Evolutionary conservation across 2,797 vertebrate species (phyloP), one percentile per base, ranked within the genome.

Genomic region (Poecilia wingei): DNA sequence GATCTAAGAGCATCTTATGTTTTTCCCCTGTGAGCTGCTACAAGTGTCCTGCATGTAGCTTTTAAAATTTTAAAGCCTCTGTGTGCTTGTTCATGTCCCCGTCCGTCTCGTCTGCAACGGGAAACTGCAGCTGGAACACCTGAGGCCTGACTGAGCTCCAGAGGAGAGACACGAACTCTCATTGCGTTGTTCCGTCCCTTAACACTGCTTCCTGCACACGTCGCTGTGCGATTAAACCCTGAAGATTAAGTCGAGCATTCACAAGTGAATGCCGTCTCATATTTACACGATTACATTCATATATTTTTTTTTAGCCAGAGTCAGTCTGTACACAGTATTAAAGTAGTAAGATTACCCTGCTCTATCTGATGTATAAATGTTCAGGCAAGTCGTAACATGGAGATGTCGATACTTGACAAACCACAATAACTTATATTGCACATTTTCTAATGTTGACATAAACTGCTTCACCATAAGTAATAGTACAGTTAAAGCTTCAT

Each of bases 241-340:
- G 91, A 92, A 93, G 82, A 88, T 82, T 80, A 90, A 90, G 84
- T 85, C 77, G 71, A 82, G 72, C 39, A 43, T 77, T 83, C 78
- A 70, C 81, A 89, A 80, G 75, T 76, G 59, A 72, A 74, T 77
- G 20, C 43, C 31, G 74, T 89, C 77, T 79, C 72, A 10, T 86
- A 90, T 89, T 91, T 90, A 93, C 91, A 93, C 77, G 20, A 79
- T 79, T 93, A 94, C 92, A 94, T 93, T 94, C 94, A 87, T 86
- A 83, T 55, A 53, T 25, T 41, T 41, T 87, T 85, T 41, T 85
- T 87, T 74, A 76, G 75, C 79, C 61, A 87, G 76, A 71, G 70
- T 80, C 82, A 74, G 47, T 78, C 82, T 72, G 77, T 46, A 86
- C 78, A 86, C 75, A 83, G 70, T 78, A 75, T 71, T 72, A 76